phyloP scores from a whole-genome alignment of 1,140 invertebrate species.

The Marisa cornuarietis region DNA sequence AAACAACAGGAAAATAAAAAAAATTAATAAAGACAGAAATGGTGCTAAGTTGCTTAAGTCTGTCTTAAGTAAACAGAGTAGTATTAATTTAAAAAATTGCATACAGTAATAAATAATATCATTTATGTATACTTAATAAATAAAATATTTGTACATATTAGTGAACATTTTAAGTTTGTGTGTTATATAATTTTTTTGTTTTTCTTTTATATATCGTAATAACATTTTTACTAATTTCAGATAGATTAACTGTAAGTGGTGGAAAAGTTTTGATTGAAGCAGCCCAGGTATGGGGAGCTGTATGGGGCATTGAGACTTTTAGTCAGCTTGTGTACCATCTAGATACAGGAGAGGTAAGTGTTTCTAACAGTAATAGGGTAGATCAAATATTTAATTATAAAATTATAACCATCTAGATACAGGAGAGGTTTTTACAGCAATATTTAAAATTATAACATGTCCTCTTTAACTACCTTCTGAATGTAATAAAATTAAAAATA shows the following conservation, averaged over 20 bases:
- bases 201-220: not conserved
- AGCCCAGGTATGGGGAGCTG: conserved; percentile 62
- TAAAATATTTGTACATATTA: not conserved
- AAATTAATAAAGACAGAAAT: no score
- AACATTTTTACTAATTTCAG: conserved; percentile 32
- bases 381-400: not conserved
- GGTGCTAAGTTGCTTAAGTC: no score
- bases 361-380: not conserved
- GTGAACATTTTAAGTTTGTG: not conserved
- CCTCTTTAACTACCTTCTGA: no score
- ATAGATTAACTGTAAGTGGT: conserved; percentile 35
- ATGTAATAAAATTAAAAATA: no score
- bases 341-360: conserved; percentile 36
- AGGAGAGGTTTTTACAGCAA: conserved; percentile 19
- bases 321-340: conserved; percentile 59
- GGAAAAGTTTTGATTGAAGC: conserved; percentile 42
- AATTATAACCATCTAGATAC: conserved; percentile 26
- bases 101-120: no score
- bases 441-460: no score
- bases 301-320: conserved; percentile 66
- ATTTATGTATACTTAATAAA: no score
- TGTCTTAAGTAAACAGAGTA: no score
- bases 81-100: no score
- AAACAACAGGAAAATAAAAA: no score
- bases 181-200: not conserved